Evolutionary conservation across 2,888 invertebrate genomes (phyloP).

Genomic region (Dynastes tityus): DNA sequence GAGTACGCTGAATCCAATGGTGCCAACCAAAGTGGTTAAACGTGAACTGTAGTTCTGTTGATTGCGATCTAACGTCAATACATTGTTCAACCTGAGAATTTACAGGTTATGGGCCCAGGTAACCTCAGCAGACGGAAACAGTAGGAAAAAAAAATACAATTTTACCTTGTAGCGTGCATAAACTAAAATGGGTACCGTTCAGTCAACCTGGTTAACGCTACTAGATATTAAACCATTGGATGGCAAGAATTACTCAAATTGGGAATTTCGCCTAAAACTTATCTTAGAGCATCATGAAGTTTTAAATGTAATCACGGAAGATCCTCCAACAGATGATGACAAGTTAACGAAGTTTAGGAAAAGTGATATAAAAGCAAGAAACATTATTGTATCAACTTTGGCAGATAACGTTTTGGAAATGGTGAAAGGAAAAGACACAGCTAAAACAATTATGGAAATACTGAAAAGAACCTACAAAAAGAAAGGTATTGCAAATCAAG

Average conservation of each 20-base stretch:
- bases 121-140: too few relatives aligned
- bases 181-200: too few relatives aligned
- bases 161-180: too few relatives aligned
- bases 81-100: background rate
- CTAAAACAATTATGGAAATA: background rate
- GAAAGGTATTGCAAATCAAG: conserved; percentile 32
- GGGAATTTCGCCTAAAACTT: conserved; percentile 17
- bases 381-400: background rate
- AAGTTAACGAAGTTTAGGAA: background rate
- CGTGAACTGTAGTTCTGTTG: too few relatives aligned
- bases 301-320: conserved; percentile 9
- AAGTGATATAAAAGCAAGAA: too few relatives aligned
- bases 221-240: too few relatives aligned
- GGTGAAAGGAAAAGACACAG: background rate
- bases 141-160: too few relatives aligned
- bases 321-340: conserved; percentile 2
- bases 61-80: too few relatives aligned
- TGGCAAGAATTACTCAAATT: background rate
- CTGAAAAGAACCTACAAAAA: conserved; percentile 7
- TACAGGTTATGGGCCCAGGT: too few relatives aligned
- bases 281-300: conserved; percentile 23
- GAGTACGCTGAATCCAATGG: too few relatives aligned
- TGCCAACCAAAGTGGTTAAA: too few relatives aligned
- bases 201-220: too few relatives aligned
- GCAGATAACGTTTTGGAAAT: conserved; percentile 16